Conservation (phyloP, 2,797 vertebrate genomes). For the Limnodromus scolopaceus region DNA sequence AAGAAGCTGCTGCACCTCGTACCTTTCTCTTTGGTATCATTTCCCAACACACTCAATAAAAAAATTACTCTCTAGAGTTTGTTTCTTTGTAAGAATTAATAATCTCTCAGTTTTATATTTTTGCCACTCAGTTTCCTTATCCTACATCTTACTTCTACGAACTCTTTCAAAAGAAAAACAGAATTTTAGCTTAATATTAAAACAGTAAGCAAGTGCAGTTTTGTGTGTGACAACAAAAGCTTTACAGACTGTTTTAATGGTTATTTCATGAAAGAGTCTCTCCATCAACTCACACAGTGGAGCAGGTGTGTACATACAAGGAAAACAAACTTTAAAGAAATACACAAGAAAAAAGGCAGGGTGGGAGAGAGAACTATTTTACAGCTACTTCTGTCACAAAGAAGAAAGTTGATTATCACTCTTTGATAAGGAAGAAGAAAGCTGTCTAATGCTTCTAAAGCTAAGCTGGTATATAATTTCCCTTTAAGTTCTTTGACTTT, state of each 20-base stretch:
- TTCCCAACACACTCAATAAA: neutral
- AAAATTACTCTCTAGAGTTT: neutral
- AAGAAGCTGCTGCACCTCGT: neutral
- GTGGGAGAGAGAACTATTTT: conserved; percentile 22
- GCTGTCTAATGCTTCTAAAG: conserved; percentile 55
- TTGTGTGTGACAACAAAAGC: neutral
- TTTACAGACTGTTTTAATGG: neutral
- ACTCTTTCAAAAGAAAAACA: neutral
- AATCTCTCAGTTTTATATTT: neutral
- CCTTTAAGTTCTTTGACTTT: conserved; percentile 38
- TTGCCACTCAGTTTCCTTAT: neutral
- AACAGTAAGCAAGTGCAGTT: neutral
- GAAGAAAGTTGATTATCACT: conserved; percentile 67
- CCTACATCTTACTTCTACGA: neutral
- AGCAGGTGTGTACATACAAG: neutral
- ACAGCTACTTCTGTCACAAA: conserved; percentile 54
- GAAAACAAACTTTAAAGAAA: conserved; percentile 55
- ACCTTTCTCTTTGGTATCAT: neutral
- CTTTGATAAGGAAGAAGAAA: conserved; percentile 69
- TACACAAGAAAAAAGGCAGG: conserved; percentile 30
- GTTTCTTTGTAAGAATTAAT: neutral
- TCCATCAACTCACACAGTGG: neutral
- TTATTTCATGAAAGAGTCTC: conserved; percentile 41
- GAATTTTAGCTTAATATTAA: neutral
- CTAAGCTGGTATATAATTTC: neutral